Evolutionary conservation across 2,797 vertebrate genomes (phyloP).

Genomic region (Craterocephalus amniculus): DNA sequence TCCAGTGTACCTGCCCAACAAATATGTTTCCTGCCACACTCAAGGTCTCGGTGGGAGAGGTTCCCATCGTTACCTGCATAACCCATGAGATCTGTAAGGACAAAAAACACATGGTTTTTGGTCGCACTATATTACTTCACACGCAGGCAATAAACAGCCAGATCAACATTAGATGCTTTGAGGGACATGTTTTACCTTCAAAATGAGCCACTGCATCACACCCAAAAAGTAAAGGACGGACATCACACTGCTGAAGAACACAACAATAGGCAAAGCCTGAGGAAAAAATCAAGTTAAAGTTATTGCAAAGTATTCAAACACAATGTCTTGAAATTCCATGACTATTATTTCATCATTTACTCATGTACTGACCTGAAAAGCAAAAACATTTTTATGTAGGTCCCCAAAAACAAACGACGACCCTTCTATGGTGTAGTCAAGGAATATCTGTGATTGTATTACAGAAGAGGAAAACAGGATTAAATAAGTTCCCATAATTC

Average conservation of each 20-base stretch:
- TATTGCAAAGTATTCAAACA: slow-evolving; percentile 3
- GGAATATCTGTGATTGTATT: slow-evolving; percentile 84
- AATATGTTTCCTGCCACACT: slow-evolving; percentile 98
- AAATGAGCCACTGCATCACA: slow-evolving; percentile 94
- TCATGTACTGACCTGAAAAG: slow-evolving; percentile 90
- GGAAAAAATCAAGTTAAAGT: slow-evolving; percentile 18
- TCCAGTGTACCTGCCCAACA: slow-evolving; percentile 90
- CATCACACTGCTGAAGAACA: slow-evolving; percentile 98
- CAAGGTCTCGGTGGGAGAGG: slow-evolving; percentile 91
- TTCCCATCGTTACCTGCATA: slow-evolving; percentile 94
- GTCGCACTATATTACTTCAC: slow-evolving; percentile 15
- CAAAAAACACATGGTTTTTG: slow-evolving; percentile 57
- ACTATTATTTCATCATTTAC: background rate
- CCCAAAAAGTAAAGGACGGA: slow-evolving; percentile 93
- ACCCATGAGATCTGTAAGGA: slow-evolving; percentile 90
- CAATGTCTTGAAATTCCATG: background rate
- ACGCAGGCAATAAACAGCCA: background rate
- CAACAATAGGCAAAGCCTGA: slow-evolving; percentile 90
- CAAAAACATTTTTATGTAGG: slow-evolving; percentile 84
- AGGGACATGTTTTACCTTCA: slow-evolving; percentile 85
- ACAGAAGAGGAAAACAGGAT: background rate
- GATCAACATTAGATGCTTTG: background rate
- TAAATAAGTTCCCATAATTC: background rate
- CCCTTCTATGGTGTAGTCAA: slow-evolving; percentile 88
- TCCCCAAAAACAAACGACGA: slow-evolving; percentile 92